Percentiles rank a stretch among this genome's conserved stretches.
These are phyloP conservation scores for Pterocles orientalis DNA, from an alignment of 2,113 vertebrate species.

Conservation along the genomic window DNA sequence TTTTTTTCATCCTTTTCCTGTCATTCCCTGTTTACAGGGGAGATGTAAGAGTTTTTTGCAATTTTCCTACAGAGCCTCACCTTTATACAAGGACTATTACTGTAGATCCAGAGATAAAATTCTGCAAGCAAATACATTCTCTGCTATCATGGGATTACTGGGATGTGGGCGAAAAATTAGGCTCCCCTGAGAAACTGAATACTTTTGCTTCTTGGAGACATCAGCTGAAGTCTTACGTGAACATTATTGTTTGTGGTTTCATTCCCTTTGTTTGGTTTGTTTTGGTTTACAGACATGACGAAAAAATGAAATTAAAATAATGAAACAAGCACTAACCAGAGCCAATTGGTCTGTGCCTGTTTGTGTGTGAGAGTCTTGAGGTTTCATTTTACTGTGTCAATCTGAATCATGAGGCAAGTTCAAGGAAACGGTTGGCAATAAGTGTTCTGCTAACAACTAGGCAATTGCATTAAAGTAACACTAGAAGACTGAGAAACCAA, in stretches of 20 bases:
- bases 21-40: neutral
- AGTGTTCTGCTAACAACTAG: neutral
- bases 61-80: neutral
- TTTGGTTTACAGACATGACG: neutral
- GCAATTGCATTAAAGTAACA: neutral
- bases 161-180: neutral
- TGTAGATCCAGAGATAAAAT: neutral
- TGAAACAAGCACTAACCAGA: neutral
- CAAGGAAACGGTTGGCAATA: neutral
- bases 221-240: neutral
- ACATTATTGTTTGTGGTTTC: neutral
- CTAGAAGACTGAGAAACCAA: slow-evolving; percentile 22
- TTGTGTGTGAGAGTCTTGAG: neutral
- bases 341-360: neutral
- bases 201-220: neutral
- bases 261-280: neutral
- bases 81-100: neutral
- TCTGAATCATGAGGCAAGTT: neutral
- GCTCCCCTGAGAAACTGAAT: neutral
- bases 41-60: neutral
- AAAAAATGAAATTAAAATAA: neutral
- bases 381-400: neutral
- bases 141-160: neutral
- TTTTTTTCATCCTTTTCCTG: neutral
- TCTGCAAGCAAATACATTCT: neutral